Percentiles rank a stretch among this genome's conserved stretches.
Evolutionary conservation across 2,888 invertebrate genomes (phyloP).

Genomic region (Ormia ochracea): DNA sequence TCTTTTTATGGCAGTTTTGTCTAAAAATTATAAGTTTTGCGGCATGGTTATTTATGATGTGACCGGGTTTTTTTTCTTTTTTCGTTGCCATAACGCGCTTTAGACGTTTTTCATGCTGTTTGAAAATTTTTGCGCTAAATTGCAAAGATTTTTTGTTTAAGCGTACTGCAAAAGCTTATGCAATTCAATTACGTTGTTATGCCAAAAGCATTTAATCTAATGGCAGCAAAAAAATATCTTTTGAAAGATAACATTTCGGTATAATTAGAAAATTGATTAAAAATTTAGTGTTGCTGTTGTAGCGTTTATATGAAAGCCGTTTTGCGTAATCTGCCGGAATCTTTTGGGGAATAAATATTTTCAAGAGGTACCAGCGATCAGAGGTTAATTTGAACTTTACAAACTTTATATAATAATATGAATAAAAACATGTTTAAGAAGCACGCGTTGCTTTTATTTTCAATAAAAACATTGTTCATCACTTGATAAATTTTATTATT

Average conservation of each 20-base stretch:
- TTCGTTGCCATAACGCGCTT: conserved; percentile 24
- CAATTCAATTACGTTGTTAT: conserved; percentile 19
- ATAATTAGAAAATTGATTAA: conserved; percentile 42
- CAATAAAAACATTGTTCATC: no score
- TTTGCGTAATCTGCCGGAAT: no score
- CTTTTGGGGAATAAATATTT: neutral
- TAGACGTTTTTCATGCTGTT: conserved; percentile 14
- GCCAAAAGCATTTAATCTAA: neutral
- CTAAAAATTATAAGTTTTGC: conserved; percentile 53
- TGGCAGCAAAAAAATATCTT: neutral
- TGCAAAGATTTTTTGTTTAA: conserved; percentile 17
- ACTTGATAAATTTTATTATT: no score
- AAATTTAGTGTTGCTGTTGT: neutral
- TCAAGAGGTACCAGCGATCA: no score
- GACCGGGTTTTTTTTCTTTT: conserved; percentile 2
- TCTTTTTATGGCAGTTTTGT: conserved; percentile 13
- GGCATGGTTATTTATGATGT: conserved; percentile 54
- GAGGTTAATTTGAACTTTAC: no score
- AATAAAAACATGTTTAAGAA: no score
- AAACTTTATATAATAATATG: no score
- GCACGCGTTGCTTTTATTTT: no score
- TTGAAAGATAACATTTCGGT: neutral
- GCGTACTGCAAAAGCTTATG: neutral
- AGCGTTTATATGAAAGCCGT: no score
- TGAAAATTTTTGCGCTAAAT: conserved; percentile 32